phyloP scores from a whole-genome alignment of 2,888 invertebrate species.

The Hirtodrosophila histrioides region DNA sequence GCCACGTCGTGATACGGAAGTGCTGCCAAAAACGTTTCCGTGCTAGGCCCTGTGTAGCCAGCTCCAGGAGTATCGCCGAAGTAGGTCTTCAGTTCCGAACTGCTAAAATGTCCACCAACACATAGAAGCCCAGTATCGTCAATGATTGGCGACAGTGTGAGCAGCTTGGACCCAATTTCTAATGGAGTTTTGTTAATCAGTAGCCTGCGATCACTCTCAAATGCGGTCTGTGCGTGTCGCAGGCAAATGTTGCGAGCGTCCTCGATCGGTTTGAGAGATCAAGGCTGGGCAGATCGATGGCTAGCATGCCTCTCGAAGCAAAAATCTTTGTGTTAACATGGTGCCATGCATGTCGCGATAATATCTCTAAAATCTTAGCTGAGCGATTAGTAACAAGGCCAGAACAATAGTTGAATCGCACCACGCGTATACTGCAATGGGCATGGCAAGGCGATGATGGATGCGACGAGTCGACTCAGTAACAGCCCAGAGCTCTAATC shows the following conservation, averaged over 20 bases:
- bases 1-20: no score
- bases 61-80: no score
- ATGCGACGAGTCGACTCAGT: conserved; percentile 1
- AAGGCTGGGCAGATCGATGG: not conserved
- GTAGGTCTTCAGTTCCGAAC: not conserved
- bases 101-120: not conserved
- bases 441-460: not conserved
- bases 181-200: no score
- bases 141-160: not conserved
- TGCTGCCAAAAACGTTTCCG: no score
- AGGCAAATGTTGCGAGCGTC: no score
- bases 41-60: no score
- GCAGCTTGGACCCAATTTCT: not conserved
- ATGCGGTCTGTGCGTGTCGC: no score
- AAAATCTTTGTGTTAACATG: conserved; percentile 1
- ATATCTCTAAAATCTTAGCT: not conserved
- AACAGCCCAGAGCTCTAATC: conserved; percentile 1
- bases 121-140: not conserved
- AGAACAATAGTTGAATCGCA: not conserved
- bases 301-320: conserved; percentile 5
- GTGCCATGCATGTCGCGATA: not conserved
- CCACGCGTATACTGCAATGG: not conserved
- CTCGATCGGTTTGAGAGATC: not conserved
- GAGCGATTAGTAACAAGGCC: not conserved
- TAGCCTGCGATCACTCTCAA: not conserved